Conservation (phyloP, 1,140 invertebrate genomes). For the Hetaerina americana region DNA sequence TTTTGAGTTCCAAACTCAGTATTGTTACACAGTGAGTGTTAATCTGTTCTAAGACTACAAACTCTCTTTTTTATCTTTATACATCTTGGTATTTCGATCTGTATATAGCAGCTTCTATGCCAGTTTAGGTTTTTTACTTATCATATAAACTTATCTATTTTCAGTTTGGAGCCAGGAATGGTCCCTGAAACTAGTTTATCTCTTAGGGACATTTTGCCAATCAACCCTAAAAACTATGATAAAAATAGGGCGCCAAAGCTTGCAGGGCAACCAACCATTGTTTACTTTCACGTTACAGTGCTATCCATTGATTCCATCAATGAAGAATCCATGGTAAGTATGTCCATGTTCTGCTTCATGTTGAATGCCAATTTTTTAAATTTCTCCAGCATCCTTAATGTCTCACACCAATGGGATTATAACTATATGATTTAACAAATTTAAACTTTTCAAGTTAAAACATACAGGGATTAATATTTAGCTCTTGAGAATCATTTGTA, state of each 20-base stretch:
- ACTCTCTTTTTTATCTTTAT: too few relatives aligned
- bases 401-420: background rate
- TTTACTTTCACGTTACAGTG: conserved; percentile 81
- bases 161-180: background rate
- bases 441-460: too few relatives aligned
- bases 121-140: background rate
- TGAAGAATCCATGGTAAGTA: conserved; percentile 78
- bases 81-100: too few relatives aligned
- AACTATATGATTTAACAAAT: too few relatives aligned
- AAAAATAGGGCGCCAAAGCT: conserved; percentile 79
- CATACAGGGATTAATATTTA: too few relatives aligned
- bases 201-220: conserved; percentile 65
- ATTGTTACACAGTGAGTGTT: too few relatives aligned
- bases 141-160: background rate
- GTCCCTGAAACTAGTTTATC: conserved; percentile 47
- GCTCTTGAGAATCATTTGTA: too few relatives aligned
- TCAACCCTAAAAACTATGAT: conserved; percentile 74
- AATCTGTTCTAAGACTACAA: too few relatives aligned
- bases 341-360: background rate
- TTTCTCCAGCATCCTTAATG: background rate
- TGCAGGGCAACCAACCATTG: conserved; percentile 67
- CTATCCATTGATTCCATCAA: conserved; percentile 78
- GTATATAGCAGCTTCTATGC: too few relatives aligned
- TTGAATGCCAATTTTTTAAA: background rate
- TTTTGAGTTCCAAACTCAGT: too few relatives aligned